A percentile compares a stretch with the other conserved stretches of the same genome.
Evolutionary conservation across 2,797 vertebrate species (phyloP).

Genomic region (Eidolon dupreanum): DNA sequence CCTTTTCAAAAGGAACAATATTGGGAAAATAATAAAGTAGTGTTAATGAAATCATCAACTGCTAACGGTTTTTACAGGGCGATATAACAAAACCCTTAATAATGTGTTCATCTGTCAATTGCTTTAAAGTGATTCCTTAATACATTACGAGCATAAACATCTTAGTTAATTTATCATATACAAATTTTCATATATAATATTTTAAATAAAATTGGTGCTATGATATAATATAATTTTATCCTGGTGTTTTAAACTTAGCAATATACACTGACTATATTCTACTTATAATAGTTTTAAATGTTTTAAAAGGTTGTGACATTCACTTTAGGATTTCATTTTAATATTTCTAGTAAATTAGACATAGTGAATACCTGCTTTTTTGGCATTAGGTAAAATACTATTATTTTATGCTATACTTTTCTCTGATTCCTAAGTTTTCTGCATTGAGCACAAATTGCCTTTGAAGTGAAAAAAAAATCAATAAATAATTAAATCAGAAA

Average conservation of each 20-base stretch:
- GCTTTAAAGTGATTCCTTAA: not conserved
- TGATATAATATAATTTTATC: not conserved
- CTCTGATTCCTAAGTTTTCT: not conserved
- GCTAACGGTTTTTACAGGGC: not conserved
- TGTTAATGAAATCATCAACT: not conserved
- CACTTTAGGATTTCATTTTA: not conserved
- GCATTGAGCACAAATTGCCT: not conserved
- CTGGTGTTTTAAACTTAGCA: not conserved
- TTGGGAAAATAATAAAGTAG: not conserved
- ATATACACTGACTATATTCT: not conserved
- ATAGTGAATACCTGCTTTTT: not conserved
- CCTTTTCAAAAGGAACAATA: not conserved
- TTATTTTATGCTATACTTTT: not conserved
- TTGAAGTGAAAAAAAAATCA: not conserved
- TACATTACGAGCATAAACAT: not conserved
- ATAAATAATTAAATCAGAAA: not conserved
- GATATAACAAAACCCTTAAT: not conserved
- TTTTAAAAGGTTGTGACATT: not conserved
- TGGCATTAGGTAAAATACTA: not conserved
- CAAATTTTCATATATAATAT: not conserved
- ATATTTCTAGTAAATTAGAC: not conserved
- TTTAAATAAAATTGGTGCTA: not conserved
- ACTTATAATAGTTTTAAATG: not conserved
- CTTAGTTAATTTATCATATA: not conserved
- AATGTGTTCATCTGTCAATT: not conserved